Percentiles rank a stretch among this genome's conserved stretches.
phyloP scores from a whole-genome alignment of 2,888 invertebrate genomes.

The Osmoderma eremita region DNA sequence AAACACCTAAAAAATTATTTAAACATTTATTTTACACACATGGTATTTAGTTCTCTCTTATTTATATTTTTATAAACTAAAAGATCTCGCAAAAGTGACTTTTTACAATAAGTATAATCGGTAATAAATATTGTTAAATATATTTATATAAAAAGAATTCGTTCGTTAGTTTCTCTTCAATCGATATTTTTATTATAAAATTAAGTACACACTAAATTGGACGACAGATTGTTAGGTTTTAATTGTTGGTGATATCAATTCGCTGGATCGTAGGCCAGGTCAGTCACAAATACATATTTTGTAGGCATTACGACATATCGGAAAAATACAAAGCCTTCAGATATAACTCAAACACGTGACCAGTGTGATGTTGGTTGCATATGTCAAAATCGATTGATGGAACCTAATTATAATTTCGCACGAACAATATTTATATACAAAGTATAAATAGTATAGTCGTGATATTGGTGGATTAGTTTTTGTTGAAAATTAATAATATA shows the following conservation, averaged over 20 bases:
- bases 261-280: constrained; percentile 25
- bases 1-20: constrained; percentile 59
- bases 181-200: constrained; percentile 47
- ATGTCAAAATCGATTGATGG: too few relatives aligned
- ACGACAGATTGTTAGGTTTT: constrained; percentile 38
- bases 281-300: constrained; percentile 5
- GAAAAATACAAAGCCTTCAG: too few relatives aligned
- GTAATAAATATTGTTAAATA: constrained; percentile 42
- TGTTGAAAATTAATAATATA: too few relatives aligned
- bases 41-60: constrained; percentile 42
- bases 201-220: constrained; percentile 40
- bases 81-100: constrained; percentile 51
- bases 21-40: constrained; percentile 62
- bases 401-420: too few relatives aligned
- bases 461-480: too few relatives aligned
- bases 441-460: too few relatives aligned
- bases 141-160: constrained; percentile 53
- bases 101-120: constrained; percentile 54
- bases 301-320: background rate
- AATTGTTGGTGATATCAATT: constrained; percentile 6
- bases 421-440: too few relatives aligned
- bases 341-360: too few relatives aligned
- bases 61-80: constrained; percentile 51
- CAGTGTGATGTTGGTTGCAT: too few relatives aligned
- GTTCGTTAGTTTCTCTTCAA: constrained; percentile 41